A percentile compares a stretch with the other conserved stretches of the same genome.
Conservation (phyloP, 2,113 vertebrate species). For the Corythornis madagascariensis region DNA sequence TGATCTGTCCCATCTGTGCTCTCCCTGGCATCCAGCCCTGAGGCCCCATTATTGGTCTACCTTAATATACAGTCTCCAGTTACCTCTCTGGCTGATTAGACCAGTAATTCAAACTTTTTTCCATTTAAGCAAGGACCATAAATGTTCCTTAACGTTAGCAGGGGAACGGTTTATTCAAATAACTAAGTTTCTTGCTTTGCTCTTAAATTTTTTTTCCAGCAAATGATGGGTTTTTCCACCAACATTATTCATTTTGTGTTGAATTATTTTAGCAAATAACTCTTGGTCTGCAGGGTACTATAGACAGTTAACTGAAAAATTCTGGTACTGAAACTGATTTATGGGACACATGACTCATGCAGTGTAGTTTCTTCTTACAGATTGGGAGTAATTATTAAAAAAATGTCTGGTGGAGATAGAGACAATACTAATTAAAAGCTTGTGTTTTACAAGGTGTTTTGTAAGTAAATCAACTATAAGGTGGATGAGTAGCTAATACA, state of each 20-base stretch:
- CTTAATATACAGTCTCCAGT: not conserved
- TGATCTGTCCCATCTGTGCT: accelerated
- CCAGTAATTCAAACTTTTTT: not conserved
- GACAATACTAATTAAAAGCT: slow-evolving; percentile 41
- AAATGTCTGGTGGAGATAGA: not conserved
- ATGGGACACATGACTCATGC: not conserved
- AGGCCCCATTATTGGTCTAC: not conserved
- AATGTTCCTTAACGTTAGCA: not conserved
- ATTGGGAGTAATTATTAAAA: slow-evolving; percentile 27
- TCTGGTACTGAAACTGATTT: slow-evolving; percentile 44
- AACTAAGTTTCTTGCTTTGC: not conserved
- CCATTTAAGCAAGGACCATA: not conserved
- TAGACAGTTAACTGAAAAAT: slow-evolving; percentile 33
- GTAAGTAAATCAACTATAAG: not conserved
- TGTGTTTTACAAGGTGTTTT: slow-evolving; percentile 20
- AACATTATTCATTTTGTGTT: slow-evolving; percentile 17
- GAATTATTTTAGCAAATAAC: slow-evolving; percentile 62
- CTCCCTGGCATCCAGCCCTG: not conserved
- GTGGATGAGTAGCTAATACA: not conserved
- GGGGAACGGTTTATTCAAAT: slow-evolving; percentile 11
- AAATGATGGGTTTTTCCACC: not conserved
- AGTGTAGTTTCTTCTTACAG: not conserved
- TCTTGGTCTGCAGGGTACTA: slow-evolving; percentile 14
- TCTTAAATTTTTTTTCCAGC: slow-evolving; percentile 18
- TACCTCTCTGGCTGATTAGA: not conserved